phyloP scores from a whole-genome alignment of 2,888 invertebrate genomes.

The Eledone cirrhosa region DNA sequence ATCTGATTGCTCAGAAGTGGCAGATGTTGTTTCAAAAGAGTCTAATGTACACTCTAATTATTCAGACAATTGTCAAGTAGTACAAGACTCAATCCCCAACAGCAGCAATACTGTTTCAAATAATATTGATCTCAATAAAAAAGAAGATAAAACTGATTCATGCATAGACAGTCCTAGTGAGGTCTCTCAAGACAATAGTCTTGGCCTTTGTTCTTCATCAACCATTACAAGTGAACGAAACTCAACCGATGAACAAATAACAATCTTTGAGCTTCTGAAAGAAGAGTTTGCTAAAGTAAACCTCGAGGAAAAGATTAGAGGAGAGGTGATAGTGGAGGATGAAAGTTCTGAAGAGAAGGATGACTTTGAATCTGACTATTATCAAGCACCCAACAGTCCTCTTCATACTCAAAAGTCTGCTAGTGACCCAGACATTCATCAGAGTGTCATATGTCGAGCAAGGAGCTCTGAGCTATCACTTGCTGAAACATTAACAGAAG shows the following conservation, averaged over 20 bases:
- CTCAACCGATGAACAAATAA: slow-evolving; percentile 42
- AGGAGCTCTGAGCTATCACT: neutral
- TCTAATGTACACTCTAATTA: neutral
- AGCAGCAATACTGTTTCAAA: neutral
- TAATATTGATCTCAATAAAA: neutral
- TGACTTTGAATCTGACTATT: neutral
- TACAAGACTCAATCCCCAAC: neutral
- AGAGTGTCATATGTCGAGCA: neutral
- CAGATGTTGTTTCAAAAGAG: neutral
- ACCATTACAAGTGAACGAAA: slow-evolving; percentile 10
- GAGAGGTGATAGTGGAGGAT: neutral
- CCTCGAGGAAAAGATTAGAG: neutral
- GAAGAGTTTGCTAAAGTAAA: slow-evolving; percentile 44
- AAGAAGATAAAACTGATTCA: neutral
- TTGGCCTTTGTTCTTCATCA: slow-evolving; percentile 5
- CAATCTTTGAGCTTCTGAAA: slow-evolving; percentile 55
- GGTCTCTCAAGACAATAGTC: neutral
- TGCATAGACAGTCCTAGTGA: neutral
- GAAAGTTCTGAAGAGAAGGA: neutral
- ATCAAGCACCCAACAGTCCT: neutral
- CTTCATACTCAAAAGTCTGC: slow-evolving; percentile 38
- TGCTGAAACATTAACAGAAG: neutral
- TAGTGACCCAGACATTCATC: slow-evolving; percentile 55
- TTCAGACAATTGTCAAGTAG: too few relatives aligned
- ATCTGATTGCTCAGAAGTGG: too few relatives aligned